phyloP scores from a whole-genome alignment of 2,113 vertebrate species.

The Pygoscelis antarcticus region DNA sequence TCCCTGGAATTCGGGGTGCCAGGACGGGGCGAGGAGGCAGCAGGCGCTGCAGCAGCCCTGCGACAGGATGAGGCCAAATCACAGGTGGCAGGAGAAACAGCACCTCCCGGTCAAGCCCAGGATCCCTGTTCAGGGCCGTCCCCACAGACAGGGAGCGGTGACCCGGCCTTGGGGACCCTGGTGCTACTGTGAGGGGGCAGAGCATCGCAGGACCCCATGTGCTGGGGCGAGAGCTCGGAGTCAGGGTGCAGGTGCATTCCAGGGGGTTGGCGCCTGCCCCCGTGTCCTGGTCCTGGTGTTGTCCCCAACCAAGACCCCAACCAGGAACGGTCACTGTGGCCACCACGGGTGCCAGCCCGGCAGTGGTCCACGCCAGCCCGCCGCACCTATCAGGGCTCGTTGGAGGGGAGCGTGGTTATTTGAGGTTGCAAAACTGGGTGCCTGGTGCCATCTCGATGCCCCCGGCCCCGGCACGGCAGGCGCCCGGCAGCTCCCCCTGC shows the following conservation, averaged over 20 bases:
- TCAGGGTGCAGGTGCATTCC: neutral
- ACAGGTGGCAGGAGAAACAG: neutral
- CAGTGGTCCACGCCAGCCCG: neutral
- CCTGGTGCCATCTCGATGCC: fast-evolving
- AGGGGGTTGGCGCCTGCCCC: fast-evolving
- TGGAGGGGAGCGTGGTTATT: fast-evolving
- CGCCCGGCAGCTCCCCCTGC: neutral
- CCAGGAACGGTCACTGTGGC: fast-evolving
- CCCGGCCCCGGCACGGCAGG: fast-evolving
- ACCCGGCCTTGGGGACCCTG: fast-evolving
- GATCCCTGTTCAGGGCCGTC: fast-evolving
- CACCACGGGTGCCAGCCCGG: fast-evolving
- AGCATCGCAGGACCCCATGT: fast-evolving
- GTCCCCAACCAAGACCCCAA: neutral
- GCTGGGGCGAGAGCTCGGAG: fast-evolving
- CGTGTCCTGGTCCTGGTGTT: fast-evolving
- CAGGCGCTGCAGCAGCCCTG: neutral
- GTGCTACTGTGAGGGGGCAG: fast-evolving
- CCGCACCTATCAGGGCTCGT: fast-evolving
- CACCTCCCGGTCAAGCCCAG: neutral
- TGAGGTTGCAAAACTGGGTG: neutral
- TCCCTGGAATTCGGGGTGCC: neutral
- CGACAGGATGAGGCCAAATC: neutral
- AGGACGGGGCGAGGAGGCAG: neutral
- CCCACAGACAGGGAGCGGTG: fast-evolving